phyloP scores from a whole-genome alignment of 2,888 invertebrate genomes.

The Leptopilina drosophilae region DNA sequence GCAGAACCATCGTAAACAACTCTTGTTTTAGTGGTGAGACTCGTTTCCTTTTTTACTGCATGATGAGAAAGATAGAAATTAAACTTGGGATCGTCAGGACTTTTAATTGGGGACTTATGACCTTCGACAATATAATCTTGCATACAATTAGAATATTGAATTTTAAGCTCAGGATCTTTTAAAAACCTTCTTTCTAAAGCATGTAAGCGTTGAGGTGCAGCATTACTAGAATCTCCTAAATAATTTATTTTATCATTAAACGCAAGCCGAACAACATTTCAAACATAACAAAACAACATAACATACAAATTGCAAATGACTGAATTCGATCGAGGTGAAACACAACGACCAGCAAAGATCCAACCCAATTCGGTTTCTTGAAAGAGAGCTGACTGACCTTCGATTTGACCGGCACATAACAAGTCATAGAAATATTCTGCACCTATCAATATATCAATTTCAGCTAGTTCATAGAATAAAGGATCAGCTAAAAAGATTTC shows the following conservation, averaged over 20 bases:
- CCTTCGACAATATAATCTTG: slow-evolving; percentile 44
- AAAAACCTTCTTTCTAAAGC: slow-evolving; percentile 56
- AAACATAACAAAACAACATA: too few species aligned
- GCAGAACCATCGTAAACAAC: slow-evolving; percentile 10
- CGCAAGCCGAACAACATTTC: slow-evolving; percentile 55
- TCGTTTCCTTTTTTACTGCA: background rate
- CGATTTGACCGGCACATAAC: slow-evolving; percentile 41
- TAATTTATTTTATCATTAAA: slow-evolving; percentile 46
- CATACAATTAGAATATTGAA: slow-evolving; percentile 50
- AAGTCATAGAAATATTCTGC: slow-evolving; percentile 47
- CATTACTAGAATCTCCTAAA: slow-evolving; percentile 54
- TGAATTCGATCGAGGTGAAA: background rate
- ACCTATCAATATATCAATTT: slow-evolving; percentile 49
- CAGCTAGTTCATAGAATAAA: background rate
- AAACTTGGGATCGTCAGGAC: background rate
- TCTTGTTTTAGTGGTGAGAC: background rate
- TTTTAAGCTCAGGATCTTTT: slow-evolving; percentile 50
- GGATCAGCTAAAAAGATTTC: slow-evolving; percentile 11
- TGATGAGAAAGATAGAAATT: background rate
- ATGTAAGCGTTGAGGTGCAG: slow-evolving; percentile 59
- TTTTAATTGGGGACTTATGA: slow-evolving; percentile 44
- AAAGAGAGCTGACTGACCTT: background rate
- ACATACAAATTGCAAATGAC: background rate
- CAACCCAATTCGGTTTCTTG: slow-evolving; percentile 51
- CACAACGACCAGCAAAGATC: slow-evolving; percentile 44